Percentiles rank a stretch among this genome's conserved stretches.
Evolutionary conservation across 2,797 vertebrate species (phyloP).

Genomic region (Myotis findleyi): DNA sequence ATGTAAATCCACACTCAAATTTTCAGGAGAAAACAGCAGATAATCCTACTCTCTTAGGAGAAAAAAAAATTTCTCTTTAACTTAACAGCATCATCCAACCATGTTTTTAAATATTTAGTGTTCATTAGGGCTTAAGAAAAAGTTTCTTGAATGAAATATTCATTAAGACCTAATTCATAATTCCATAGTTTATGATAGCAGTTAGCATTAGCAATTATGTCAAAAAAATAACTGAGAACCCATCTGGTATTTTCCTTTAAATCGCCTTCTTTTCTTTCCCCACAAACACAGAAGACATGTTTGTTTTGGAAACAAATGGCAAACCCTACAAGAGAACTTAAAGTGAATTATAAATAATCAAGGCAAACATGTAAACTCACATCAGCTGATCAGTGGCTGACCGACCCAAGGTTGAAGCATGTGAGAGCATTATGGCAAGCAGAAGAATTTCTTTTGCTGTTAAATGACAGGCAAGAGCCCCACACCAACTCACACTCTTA

Average conservation of each 20-base stretch:
- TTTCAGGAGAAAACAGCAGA: slow-evolving; percentile 30
- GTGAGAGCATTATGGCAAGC: slow-evolving; percentile 39
- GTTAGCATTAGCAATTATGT: slow-evolving; percentile 47
- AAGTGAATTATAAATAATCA: slow-evolving; percentile 69
- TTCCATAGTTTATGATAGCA: not conserved
- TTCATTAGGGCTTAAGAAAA: slow-evolving; percentile 42
- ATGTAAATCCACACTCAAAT: slow-evolving; percentile 8
- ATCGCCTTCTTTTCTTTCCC: not conserved
- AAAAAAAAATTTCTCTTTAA: slow-evolving; percentile 7
- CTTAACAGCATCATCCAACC: not conserved
- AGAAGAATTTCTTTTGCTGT: slow-evolving; percentile 72
- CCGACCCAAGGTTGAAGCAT: slow-evolving; percentile 58
- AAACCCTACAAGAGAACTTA: slow-evolving; percentile 55
- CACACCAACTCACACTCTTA: slow-evolving; percentile 65
- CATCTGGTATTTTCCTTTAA: slow-evolving; percentile 6
- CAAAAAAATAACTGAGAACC: slow-evolving; percentile 57
- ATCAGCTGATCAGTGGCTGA: slow-evolving; percentile 70
- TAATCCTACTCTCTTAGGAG: not conserved
- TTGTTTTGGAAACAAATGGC: slow-evolving; percentile 67
- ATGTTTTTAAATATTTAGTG: slow-evolving; percentile 35
- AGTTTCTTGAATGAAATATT: slow-evolving; percentile 52
- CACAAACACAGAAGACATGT: slow-evolving; percentile 46
- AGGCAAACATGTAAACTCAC: slow-evolving; percentile 59
- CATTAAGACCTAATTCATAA: not conserved
- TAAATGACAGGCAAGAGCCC: slow-evolving; percentile 62